Evolutionary conservation across 2,888 invertebrate species (phyloP), one percentile per base, ranked within the genome.

Genomic region (Monopis laevigella): DNA sequence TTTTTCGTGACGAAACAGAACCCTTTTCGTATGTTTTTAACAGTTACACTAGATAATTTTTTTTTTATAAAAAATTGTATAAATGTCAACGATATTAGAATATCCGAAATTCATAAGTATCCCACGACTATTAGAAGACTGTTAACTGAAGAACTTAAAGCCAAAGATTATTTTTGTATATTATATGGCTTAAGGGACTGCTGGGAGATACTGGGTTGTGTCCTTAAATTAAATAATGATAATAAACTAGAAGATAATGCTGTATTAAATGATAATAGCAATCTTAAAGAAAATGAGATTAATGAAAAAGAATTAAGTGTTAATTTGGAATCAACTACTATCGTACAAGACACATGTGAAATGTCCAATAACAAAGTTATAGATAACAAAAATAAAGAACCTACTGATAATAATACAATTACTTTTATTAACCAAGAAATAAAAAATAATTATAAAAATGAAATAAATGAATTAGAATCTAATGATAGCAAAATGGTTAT

Each of bases 161-260:
- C 62, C 39, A 63, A 67, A 48, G 69, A 74, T 39, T 63, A 60
- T 43, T 71, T 75, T 55, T 73, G 71, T 49, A 72, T 81, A 51
- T 56, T 81, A 49, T 57, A 58, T 49, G 81, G 81, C n/a, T 56
- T 66, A 45, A 34, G 57, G 14, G 48, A 59, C 46, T 75, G 73
- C 46, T 82, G 81, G 81, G 75, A 81, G 59, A 48, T 80, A 36
- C 55, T 70, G 42, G 77, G 77, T 7, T 62, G 68, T 34, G 67
- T 72, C 13, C 56, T 63, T 39, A 75, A 73, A 59, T 46, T 66
- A 19, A 48, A 48, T 40, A 41, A 43, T 26, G 47, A 43, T 27
- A 41, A 40, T 34, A 39, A 12, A 40, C 53, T 45, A 34, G 3
- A 16, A 8, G 18, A 11, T n/a, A 10, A 17, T 3, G 2, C 12